phyloP scores from a whole-genome alignment of 2,797 vertebrate genomes.

The Oreonectes daqikongensis region DNA sequence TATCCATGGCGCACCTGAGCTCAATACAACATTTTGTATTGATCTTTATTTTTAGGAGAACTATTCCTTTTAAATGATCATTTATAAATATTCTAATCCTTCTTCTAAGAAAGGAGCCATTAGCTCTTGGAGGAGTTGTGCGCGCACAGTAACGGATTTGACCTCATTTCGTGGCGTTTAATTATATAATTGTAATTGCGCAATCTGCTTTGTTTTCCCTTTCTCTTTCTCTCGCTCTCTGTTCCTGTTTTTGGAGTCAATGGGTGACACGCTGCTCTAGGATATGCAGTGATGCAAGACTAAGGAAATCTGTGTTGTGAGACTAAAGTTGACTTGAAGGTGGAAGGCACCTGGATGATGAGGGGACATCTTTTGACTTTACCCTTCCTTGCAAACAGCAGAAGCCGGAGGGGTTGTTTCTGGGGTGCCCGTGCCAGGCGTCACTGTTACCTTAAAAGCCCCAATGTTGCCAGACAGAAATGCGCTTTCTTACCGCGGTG shows the following conservation, averaged over 20 bases:
- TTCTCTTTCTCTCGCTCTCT: conserved; percentile 12
- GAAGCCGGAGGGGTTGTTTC: neutral
- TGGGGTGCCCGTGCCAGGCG: conserved; percentile 7
- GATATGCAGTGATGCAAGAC: conserved; percentile 57
- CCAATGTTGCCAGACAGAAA: conserved; percentile 35
- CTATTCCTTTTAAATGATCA: neutral
- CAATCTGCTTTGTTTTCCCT: conserved; percentile 50
- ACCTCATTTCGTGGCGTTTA: conserved; percentile 53
- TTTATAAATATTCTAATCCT: conserved; percentile 17
- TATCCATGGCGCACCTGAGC: too few species aligned
- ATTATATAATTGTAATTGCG: conserved; percentile 57
- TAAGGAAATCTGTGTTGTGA: conserved; percentile 51
- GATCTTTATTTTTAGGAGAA: neutral
- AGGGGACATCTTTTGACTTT: conserved; percentile 17
- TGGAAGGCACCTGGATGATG: conserved; percentile 32
- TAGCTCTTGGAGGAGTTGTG: conserved; percentile 35
- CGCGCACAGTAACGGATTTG: conserved; percentile 38
- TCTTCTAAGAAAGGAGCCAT: conserved; percentile 1
- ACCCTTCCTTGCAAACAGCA: too few species aligned
- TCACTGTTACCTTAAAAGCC: conserved; percentile 15
- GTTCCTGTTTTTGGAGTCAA: conserved; percentile 27
- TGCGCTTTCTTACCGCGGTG: conserved; percentile 33
- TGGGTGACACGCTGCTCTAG: conserved; percentile 31
- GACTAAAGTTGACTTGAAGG: conserved; percentile 23
- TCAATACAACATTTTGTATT: too few species aligned